Evolutionary conservation across 2,113 vertebrate species (phyloP).

Genomic region (Podilymbus podiceps): DNA sequence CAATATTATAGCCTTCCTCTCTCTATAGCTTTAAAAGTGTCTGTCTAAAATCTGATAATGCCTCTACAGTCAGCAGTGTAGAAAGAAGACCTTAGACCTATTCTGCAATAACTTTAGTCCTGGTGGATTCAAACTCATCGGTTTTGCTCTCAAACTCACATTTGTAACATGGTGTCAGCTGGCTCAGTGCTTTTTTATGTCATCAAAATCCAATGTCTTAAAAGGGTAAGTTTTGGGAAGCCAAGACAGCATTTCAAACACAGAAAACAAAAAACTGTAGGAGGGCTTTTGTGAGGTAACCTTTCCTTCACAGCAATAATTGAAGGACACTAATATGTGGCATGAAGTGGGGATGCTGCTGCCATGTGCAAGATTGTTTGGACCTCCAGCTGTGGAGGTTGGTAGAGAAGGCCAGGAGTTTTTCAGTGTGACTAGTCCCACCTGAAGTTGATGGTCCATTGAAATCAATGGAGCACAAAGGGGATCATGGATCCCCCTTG

Average conservation of each 20-base stretch:
- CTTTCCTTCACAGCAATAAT: background rate
- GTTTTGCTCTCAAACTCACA: conserved; percentile 55
- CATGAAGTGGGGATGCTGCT: background rate
- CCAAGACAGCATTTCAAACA: background rate
- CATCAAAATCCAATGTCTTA: conserved; percentile 57
- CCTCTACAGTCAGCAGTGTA: background rate
- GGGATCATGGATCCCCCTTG: fast-evolving
- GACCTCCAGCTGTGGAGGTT: background rate
- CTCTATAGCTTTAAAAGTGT: background rate
- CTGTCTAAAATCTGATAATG: background rate
- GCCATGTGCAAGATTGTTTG: fast-evolving
- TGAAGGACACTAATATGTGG: background rate
- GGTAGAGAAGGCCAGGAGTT: background rate
- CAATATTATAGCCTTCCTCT: background rate
- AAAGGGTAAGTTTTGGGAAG: conserved; percentile 10
- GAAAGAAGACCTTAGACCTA: conserved; percentile 51
- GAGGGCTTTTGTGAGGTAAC: background rate
- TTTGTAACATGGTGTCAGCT: conserved; percentile 58
- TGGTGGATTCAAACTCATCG: conserved; percentile 41
- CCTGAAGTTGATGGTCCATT: background rate
- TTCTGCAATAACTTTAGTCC: conserved; percentile 37
- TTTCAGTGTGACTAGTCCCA: background rate
- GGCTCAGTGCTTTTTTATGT: conserved; percentile 38
- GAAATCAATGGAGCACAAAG: background rate
- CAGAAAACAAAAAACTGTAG: background rate